Evolutionary conservation across 2,797 vertebrate genomes (phyloP).

Genomic region (Schizothorax lantsangensis): DNA sequence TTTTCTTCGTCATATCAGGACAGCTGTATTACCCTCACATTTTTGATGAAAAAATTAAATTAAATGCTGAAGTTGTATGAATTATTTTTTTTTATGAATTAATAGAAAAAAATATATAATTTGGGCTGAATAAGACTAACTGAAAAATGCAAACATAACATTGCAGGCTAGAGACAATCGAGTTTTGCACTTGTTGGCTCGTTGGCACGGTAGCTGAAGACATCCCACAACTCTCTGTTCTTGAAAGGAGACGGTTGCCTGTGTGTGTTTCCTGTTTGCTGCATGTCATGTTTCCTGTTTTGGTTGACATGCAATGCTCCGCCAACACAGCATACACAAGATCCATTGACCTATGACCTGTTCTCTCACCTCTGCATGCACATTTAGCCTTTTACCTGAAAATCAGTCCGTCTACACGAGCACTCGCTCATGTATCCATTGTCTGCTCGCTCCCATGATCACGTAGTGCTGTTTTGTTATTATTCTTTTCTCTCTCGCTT

Average conservation of each 20-base stretch:
- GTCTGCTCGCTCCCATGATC: background rate
- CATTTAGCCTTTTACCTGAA: conserved; percentile 57
- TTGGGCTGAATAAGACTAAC: background rate
- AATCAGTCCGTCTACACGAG: conserved; percentile 30
- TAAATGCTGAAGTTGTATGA: background rate
- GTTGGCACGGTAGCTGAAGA: background rate
- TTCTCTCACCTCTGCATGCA: conserved; percentile 56
- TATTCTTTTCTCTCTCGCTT: conserved; percentile 46
- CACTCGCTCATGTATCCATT: background rate
- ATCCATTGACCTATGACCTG: conserved; percentile 66
- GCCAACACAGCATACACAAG: conserved; percentile 60
- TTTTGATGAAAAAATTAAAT: background rate
- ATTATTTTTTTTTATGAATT: background rate
- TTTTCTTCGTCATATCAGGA: background rate
- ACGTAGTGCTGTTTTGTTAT: conserved; percentile 62
- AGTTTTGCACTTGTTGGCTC: conserved; percentile 13
- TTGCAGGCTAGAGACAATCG: background rate
- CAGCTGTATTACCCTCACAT: background rate
- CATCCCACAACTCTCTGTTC: conserved; percentile 4
- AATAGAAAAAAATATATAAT: background rate
- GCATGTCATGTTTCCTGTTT: conserved; percentile 55
- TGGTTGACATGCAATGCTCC: conserved; percentile 55
- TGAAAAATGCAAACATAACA: background rate
- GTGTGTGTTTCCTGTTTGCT: conserved; percentile 38
- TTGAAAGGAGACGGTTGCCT: conserved; percentile 14